Conservation (phyloP, 2,888 invertebrate species). For the Pachycephus smyrnensis region DNA sequence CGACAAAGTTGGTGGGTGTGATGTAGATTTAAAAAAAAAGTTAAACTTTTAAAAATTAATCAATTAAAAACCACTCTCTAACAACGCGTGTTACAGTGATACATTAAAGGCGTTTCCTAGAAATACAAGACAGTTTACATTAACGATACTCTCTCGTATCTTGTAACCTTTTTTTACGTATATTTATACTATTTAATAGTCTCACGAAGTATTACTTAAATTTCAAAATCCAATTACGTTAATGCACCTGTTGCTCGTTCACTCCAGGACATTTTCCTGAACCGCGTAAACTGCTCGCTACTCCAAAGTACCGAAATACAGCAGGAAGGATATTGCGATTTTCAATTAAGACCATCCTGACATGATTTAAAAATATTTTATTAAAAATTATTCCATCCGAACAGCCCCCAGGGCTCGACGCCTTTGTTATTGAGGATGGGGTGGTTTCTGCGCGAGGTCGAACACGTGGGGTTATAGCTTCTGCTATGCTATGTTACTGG, state of each 20-base stretch:
- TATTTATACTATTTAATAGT: background rate
- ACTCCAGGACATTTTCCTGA: background rate
- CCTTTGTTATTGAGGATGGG: constrained; percentile 1
- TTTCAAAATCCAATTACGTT: background rate
- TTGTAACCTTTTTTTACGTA: background rate
- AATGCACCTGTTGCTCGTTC: background rate
- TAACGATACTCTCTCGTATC: background rate
- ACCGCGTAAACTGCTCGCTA: background rate
- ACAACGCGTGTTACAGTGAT: too few relatives aligned
- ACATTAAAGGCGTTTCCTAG: too few relatives aligned
- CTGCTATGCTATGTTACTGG: background rate
- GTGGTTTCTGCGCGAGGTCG: constrained; percentile 6
- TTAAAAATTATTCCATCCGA: background rate
- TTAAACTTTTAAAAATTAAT: background rate
- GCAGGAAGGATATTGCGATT: background rate
- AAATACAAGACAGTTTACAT: background rate
- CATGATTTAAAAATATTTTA: background rate
- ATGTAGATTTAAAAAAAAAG: background rate
- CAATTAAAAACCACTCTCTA: background rate
- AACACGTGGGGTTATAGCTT: constrained; percentile 3
- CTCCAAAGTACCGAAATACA: background rate
- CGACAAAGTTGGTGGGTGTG: background rate
- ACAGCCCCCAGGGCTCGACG: background rate
- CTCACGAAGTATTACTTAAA: background rate
- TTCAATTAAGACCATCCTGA: background rate